These are phyloP conservation scores for Boloria selene DNA, from an alignment of 2,888 invertebrate species.

Conservation along the genomic window DNA sequence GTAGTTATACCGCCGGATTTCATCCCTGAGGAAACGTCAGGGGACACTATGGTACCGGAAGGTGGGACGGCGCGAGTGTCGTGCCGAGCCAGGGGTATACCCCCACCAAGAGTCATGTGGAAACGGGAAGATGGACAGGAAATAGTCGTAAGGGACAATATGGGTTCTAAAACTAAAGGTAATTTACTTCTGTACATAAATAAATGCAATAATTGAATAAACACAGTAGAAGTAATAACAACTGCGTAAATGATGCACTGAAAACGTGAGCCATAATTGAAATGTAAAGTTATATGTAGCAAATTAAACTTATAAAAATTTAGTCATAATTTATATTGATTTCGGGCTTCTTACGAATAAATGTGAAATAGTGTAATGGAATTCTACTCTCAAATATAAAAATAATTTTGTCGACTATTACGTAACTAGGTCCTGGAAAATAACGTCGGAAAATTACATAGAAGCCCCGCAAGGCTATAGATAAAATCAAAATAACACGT, in stretches of 20 bases:
- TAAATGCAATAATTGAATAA: not conserved
- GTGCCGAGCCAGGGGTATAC: conserved; percentile 87
- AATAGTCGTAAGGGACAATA: conserved; percentile 86
- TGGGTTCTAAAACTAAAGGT: conserved; percentile 83
- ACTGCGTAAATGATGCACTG: no score
- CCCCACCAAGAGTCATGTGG: conserved; percentile 89
- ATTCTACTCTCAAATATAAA: not conserved
- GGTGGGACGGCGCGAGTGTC: conserved; percentile 85
- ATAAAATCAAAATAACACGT: conserved; percentile 25
- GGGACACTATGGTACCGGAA: conserved; percentile 91
- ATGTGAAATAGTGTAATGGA: not conserved
- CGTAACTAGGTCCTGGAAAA: not conserved
- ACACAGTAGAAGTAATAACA: no score
- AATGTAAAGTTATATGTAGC: no score
- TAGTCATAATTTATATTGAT: no score
- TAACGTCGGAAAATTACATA: conserved; percentile 9
- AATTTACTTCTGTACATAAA: conserved; percentile 31
- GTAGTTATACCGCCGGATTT: conserved; percentile 93
- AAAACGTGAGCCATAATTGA: no score
- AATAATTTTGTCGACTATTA: not conserved
- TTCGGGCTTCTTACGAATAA: no score
- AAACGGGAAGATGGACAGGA: conserved; percentile 88
- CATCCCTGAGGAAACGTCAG: conserved; percentile 88
- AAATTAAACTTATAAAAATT: no score
- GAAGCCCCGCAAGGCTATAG: conserved; percentile 18